phyloP scores from a whole-genome alignment of 1,140 invertebrate species.

The Drosophila santomea region DNA sequence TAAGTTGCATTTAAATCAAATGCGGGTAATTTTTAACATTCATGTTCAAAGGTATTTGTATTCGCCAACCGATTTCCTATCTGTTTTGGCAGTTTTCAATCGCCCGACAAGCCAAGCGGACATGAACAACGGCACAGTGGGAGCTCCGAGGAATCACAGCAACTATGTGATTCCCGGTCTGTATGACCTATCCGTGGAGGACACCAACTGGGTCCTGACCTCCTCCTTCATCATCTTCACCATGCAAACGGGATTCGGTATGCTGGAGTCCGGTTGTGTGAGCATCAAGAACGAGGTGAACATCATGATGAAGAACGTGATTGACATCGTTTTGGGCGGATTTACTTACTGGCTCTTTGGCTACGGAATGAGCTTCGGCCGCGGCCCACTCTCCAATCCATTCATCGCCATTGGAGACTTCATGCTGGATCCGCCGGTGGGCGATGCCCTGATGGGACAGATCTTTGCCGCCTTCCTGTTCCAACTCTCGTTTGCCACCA shows the following conservation, averaged over 20 bases:
- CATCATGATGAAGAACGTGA: slow-evolving; percentile 98
- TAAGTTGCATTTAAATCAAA: slow-evolving; percentile 60
- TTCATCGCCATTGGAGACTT: slow-evolving; percentile 91
- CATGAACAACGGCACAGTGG: slow-evolving; percentile 54
- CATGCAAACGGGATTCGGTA: slow-evolving; percentile 98
- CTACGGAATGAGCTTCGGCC: slow-evolving; percentile 95
- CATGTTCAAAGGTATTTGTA: slow-evolving; percentile 12
- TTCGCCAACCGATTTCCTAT: slow-evolving; percentile 8
- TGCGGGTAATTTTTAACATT: slow-evolving; percentile 55
- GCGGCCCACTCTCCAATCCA: slow-evolving; percentile 88
- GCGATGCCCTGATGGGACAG: slow-evolving; percentile 90
- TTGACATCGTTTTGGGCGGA: slow-evolving; percentile 95
- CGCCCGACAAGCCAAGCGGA: slow-evolving; percentile 15
- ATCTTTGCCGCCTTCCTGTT: slow-evolving; percentile 94
- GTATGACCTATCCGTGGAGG: slow-evolving; percentile 89
- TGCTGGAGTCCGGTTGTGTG: slow-evolving; percentile 96
- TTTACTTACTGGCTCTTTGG: slow-evolving; percentile 97
- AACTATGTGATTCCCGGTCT: slow-evolving; percentile 85
- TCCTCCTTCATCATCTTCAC: slow-evolving; percentile 98
- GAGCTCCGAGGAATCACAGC: slow-evolving; percentile 59
- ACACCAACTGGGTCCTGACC: slow-evolving; percentile 96
- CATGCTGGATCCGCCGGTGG: slow-evolving; percentile 88
- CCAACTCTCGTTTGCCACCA: slow-evolving; percentile 95
- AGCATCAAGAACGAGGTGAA: slow-evolving; percentile 97
- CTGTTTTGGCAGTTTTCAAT: slow-evolving; percentile 16